These are phyloP conservation scores for Simalia tracyae DNA, from an alignment of 2,797 vertebrate species.

Conservation along the genomic window DNA sequence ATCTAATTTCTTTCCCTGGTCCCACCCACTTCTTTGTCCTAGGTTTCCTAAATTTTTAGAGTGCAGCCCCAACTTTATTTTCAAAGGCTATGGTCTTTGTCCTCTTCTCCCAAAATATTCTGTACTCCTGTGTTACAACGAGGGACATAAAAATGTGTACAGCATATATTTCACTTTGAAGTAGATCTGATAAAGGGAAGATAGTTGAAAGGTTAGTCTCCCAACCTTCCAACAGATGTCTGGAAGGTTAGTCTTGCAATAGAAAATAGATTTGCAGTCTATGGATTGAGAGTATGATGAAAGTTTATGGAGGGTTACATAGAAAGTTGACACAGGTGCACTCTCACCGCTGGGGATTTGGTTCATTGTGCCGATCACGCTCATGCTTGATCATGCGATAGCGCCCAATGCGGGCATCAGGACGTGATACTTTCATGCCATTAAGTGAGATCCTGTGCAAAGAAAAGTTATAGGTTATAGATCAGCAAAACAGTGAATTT, in stretches of 20 bases:
- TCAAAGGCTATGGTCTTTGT: neutral
- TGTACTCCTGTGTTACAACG: no score
- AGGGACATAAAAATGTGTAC: neutral
- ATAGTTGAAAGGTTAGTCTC: neutral
- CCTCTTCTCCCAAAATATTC: neutral
- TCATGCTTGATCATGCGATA: conserved; percentile 99
- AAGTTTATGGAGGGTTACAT: neutral
- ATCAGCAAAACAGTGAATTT: neutral
- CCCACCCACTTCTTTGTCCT: neutral
- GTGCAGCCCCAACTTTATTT: neutral
- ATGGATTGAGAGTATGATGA: neutral
- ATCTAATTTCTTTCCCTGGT: neutral
- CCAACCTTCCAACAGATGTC: neutral
- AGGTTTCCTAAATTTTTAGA: neutral
- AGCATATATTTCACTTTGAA: neutral
- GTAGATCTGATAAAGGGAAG: neutral
- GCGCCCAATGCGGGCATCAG: conserved; percentile 93
- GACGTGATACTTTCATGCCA: conserved; percentile 98
- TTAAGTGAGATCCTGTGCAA: conserved; percentile 89
- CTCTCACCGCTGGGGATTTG: conserved; percentile 96
- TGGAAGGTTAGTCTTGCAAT: neutral
- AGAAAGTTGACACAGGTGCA: neutral
- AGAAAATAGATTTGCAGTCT: neutral
- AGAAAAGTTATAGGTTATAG: neutral
- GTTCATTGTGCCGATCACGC: conserved; percentile 98